Percentiles rank a stretch among this genome's conserved stretches.
Conservation (phyloP, 2,888 invertebrate species). For the Trachelus troglodyta region DNA sequence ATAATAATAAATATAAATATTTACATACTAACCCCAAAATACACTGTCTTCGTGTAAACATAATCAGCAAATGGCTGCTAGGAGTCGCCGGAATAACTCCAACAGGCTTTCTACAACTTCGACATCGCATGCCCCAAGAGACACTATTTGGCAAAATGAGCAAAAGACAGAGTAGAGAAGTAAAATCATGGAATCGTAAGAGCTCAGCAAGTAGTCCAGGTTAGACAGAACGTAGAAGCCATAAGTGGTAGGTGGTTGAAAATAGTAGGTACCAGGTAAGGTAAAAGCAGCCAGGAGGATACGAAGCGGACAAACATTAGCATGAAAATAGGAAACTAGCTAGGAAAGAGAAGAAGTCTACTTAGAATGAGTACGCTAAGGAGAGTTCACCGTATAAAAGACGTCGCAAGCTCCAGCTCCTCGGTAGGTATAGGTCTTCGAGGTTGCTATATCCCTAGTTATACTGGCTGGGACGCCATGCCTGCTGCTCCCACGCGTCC, state of each 20-base stretch:
- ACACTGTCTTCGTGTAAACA: conserved; percentile 18
- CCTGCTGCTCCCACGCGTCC: no score
- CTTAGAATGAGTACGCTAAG: conserved; percentile 12
- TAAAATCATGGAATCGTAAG: no score
- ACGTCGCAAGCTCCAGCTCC: conserved; percentile 3
- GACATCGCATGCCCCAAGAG: background rate
- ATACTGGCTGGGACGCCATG: no score
- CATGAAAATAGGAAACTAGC: conserved; percentile 42
- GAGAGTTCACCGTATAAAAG: conserved; percentile 8
- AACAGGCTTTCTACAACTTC: background rate
- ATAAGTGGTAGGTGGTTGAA: conserved; percentile 15
- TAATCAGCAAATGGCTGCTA: conserved; percentile 44
- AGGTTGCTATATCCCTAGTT: no score
- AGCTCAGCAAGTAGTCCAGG: no score
- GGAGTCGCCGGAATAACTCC: conserved; percentile 16
- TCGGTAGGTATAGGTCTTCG: background rate
- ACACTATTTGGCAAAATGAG: no score
- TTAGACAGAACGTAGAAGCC: no score
- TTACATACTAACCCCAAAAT: no score
- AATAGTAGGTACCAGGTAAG: background rate
- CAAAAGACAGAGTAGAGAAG: no score
- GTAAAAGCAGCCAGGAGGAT: background rate
- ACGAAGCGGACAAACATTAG: conserved; percentile 31
- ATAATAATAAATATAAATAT: no score
- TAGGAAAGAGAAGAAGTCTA: conserved; percentile 16